A percentile compares a stretch with the other conserved stretches of the same genome.
Conservation (phyloP, 2,888 invertebrate species). For the Brachycybe producta region DNA sequence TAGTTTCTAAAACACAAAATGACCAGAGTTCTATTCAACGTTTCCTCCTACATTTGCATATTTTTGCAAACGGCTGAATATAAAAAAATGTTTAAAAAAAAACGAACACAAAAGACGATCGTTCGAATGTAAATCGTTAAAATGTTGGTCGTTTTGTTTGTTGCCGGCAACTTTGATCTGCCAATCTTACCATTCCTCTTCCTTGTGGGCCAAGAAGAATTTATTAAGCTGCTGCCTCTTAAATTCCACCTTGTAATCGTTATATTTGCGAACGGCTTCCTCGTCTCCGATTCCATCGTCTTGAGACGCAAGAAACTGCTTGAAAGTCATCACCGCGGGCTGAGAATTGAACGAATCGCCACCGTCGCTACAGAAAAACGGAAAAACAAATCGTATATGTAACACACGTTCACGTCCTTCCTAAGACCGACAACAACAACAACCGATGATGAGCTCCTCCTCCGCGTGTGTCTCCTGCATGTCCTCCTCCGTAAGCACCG, state of each 20-base stretch:
- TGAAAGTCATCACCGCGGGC: conserved; percentile 92
- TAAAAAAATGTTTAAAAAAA: no score
- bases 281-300: conserved; percentile 97
- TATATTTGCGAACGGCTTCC: conserved; percentile 90
- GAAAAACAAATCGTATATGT: conserved; percentile 4
- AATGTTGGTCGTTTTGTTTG: no score
- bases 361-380: conserved; percentile 20
- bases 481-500: conserved; percentile 14
- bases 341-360: no score
- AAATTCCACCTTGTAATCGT: conserved; percentile 96
- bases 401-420: background rate
- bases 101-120: no score
- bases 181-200: conserved; percentile 91
- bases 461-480: conserved; percentile 17
- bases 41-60: no score
- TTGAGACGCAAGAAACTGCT: conserved; percentile 87
- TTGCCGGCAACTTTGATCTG: background rate
- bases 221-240: conserved; percentile 91
- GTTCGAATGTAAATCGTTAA: no score
- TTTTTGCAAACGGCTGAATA: no score
- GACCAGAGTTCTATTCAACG: no score
- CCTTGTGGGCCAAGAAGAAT: conserved; percentile 97
- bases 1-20: no score
- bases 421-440: background rate
- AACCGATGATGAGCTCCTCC: conserved; percentile 5